phyloP scores from a whole-genome alignment of 2,888 invertebrate genomes.

The Hypselothyrea guttata region DNA sequence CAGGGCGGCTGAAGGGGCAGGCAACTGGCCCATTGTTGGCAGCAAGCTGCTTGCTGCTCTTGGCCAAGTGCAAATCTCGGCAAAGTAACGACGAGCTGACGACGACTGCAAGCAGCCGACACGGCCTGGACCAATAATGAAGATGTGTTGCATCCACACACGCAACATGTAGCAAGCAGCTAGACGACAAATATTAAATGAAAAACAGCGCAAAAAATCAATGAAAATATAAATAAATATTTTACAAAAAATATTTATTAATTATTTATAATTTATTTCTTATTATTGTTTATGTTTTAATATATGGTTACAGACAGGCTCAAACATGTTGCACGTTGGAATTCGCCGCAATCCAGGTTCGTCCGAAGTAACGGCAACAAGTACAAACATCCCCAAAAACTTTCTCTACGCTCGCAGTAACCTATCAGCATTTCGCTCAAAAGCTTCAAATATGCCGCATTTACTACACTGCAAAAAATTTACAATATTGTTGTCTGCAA shows the following conservation, averaged over 20 bases:
- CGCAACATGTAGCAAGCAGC: constrained; percentile 35
- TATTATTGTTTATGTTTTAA: background rate
- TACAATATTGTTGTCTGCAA: no score
- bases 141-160: constrained; percentile 45
- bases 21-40: constrained; percentile 31
- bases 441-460: constrained; percentile 27
- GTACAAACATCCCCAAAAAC: constrained; percentile 50
- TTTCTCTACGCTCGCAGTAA: constrained; percentile 34
- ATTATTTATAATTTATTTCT: background rate
- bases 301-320: constrained; percentile 17
- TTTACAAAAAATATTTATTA: background rate
- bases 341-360: constrained; percentile 61
- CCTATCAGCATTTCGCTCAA: constrained; percentile 48
- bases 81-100: constrained; percentile 48
- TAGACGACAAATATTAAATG: background rate
- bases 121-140: constrained; percentile 48
- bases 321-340: constrained; percentile 69
- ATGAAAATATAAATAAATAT: no score
- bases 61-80: constrained; percentile 59
- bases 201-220: no score
- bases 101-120: constrained; percentile 46
- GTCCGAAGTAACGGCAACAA: constrained; percentile 65
- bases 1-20: constrained; percentile 32
- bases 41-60: constrained; percentile 38
- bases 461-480: constrained; percentile 21